Base-by-base conservation (phyloP, 1,140 invertebrate genomes). In the Drosophila lacertosa region DNA sequence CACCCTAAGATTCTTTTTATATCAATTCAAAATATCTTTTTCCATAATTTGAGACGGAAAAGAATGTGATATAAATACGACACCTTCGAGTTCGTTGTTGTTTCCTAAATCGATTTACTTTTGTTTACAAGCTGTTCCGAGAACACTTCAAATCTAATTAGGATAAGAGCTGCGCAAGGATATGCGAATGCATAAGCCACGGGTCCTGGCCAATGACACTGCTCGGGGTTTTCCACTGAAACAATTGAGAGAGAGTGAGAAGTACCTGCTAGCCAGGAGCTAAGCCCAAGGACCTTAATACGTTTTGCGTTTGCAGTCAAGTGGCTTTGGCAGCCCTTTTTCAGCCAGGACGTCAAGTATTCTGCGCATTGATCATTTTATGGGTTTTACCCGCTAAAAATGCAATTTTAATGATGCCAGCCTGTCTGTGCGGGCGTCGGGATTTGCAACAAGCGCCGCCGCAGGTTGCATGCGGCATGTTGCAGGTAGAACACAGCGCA, bases 321-420 rank as follows among this genome's bases (percentile, higher is more conserved):
- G 62, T 73, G 63, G 68, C 75, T 10, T 67, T n/a, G n/a, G n/a
- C n/a, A n/a, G n/a, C n/a, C n/a, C n/a, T n/a, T n/a, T n/a, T n/a
- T n/a, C n/a, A n/a, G n/a, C n/a, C n/a, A n/a, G n/a, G n/a, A n/a
- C n/a, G n/a, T n/a, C n/a, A n/a, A n/a, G n/a, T n/a, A n/a, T n/a
- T n/a, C 48, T 48, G 13, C 45, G 40, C 6, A 86, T 86, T 86
- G 81, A 86, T 86, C 64, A 74, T 77, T 86, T 86, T 86, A 86
- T 86, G 82, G 81, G 81, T 86, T 86, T 86, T 86, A 88, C 82
- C 81, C 65, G 74, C 74, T 59, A 77, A 77, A 77, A 70, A 63
- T 75, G 33, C 42, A 35, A 63, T 42, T 68, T 69, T 80, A 86
- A 86, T 88, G 77, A 86, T 86, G 81, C 81, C 81, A 81, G 53